Evolutionary conservation across 2,113 vertebrate species (phyloP).

Genomic region (Corythornis cristatus): DNA sequence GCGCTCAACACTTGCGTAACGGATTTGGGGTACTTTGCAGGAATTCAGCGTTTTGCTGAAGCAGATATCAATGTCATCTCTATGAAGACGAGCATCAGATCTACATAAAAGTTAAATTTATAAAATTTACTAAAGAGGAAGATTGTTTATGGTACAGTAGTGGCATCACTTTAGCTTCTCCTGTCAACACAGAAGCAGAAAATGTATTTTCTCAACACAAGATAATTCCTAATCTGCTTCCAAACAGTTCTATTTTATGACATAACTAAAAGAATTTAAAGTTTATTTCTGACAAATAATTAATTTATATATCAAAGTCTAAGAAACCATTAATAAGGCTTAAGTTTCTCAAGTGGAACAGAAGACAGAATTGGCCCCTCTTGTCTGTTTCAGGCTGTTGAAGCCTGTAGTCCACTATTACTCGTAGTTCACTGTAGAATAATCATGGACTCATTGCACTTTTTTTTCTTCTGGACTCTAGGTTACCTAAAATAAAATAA

Average conservation of each 20-base stretch:
- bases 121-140: neutral
- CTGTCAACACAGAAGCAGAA: neutral
- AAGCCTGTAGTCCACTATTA: neutral
- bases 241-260: neutral
- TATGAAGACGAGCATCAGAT: conserved; percentile 95
- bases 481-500: neutral
- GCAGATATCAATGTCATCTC: conserved; percentile 96
- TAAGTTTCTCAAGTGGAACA: neutral
- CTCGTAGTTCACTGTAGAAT: neutral
- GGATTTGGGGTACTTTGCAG: conserved; percentile 99
- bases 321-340: neutral
- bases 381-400: neutral
- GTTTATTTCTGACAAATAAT: neutral
- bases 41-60: conserved; percentile 99
- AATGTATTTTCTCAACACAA: neutral
- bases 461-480: neutral
- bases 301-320: neutral
- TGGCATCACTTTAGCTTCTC: neutral
- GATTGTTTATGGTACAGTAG: neutral
- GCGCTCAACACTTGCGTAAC: conserved; percentile 94
- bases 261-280: neutral
- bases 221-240: neutral
- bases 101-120: conserved; percentile 69
- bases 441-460: neutral
- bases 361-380: neutral